A percentile compares a stretch with the other conserved stretches of the same genome.
Evolutionary conservation across 2,113 vertebrate genomes (phyloP).

Genomic region (Bufo gargarizans): DNA sequence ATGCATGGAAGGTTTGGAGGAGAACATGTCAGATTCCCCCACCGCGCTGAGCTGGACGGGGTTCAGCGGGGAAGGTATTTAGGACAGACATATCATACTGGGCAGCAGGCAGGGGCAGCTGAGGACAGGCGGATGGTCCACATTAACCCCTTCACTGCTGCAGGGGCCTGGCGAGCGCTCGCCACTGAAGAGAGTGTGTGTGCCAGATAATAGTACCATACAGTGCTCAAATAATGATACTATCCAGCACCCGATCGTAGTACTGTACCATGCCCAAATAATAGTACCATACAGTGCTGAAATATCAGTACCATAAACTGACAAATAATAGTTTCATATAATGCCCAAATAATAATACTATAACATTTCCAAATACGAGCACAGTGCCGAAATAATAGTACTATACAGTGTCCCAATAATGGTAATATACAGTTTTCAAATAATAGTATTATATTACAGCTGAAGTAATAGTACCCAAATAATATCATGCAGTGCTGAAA

Average conservation of each 20-base stretch:
- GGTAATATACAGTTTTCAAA: neutral
- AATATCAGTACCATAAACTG: too few relatives aligned
- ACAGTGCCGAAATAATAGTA: neutral
- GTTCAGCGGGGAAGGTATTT: conserved; percentile 27
- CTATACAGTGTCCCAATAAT: too few relatives aligned
- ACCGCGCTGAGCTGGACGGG: neutral
- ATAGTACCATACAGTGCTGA: neutral
- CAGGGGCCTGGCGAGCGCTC: neutral
- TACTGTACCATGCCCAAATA: neutral
- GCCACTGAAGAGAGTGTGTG: neutral
- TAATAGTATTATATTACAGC: neutral
- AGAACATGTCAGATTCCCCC: conserved; percentile 6
- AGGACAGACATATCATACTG: conserved; percentile 17
- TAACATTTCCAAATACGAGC: neutral
- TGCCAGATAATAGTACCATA: neutral
- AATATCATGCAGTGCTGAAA: too few relatives aligned
- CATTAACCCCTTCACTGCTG: neutral
- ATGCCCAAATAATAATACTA: too few relatives aligned
- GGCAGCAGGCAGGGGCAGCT: neutral
- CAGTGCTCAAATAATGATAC: neutral
- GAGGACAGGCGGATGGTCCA: neutral
- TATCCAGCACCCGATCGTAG: too few relatives aligned
- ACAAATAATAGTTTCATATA: too few relatives aligned
- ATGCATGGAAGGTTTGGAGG: conserved; percentile 2
- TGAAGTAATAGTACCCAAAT: too few relatives aligned